Conservation (phyloP, 2,113 vertebrate species). For the Thunnus maccoyii region DNA sequence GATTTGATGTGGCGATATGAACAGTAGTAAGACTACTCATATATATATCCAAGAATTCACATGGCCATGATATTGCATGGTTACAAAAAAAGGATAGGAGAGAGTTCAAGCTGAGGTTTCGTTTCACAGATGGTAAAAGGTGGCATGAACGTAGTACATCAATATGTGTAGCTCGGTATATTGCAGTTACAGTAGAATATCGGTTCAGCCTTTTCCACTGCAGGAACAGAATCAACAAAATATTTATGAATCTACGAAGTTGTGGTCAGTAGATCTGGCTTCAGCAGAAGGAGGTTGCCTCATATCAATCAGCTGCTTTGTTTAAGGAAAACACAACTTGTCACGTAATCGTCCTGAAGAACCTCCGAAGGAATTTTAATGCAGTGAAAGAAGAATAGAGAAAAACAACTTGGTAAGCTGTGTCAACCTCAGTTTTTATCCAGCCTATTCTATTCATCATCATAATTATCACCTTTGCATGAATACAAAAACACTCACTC, state of each 20-base stretch:
- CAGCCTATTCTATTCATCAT: constrained; percentile 53
- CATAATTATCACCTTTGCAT: constrained; percentile 58
- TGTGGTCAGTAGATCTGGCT: constrained; percentile 70
- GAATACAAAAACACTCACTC: constrained; percentile 10
- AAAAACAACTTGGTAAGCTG: constrained; percentile 71
- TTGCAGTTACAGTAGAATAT: constrained; percentile 41
- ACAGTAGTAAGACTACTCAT: constrained; percentile 12
- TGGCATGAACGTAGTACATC: constrained; percentile 60
- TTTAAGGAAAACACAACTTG: constrained; percentile 80
- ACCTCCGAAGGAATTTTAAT: constrained; percentile 74
- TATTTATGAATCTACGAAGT: constrained; percentile 60
- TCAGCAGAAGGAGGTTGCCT: constrained; percentile 42
- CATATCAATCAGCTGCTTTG: constrained; percentile 77
- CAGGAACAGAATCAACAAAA: constrained; percentile 58
- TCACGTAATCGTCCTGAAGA: constrained; percentile 76
- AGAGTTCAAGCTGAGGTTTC: constrained; percentile 57
- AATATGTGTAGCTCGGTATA: constrained; percentile 45
- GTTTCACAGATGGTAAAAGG: constrained; percentile 68
- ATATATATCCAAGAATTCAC: constrained; percentile 23
- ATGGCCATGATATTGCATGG: background rate
- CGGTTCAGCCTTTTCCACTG: constrained; percentile 57
- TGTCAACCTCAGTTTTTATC: constrained; percentile 57
- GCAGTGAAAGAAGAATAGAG: constrained; percentile 67
- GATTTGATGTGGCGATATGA: constrained; percentile 30
- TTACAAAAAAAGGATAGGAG: constrained; percentile 5